Evolutionary conservation across 2,797 vertebrate genomes (phyloP), one percentile per base, ranked within the genome.

Genomic region (Numenius phaeopus): DNA sequence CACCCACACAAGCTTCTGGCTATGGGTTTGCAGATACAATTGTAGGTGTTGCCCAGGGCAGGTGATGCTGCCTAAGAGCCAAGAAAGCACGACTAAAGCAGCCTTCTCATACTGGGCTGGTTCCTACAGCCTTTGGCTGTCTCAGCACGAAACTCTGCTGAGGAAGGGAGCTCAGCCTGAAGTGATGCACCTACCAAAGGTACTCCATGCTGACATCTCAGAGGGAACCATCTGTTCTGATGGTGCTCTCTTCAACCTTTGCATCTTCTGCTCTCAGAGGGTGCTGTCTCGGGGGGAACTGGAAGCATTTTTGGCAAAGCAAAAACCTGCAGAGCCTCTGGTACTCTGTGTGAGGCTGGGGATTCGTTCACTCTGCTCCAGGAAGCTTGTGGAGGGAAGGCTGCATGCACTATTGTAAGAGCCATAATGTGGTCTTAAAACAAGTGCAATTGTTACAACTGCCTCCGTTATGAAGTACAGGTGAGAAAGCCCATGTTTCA

Each of bases 181-280:
- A 83, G 52, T 2, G 3, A 30, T 24, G 17, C 29, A 37, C 9
- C 23, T 58, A 26, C 32, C 9, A 30, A 70, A 44, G 66, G 22
- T 47, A 32, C 17, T 18, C 32, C 16, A 17, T 15, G 30, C 27
- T 1, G 1, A 2, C 34, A 30, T 19, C 52, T 32, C 7, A 1
- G 75, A 47, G 22, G 27, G 18, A 61, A 54, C 34, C 9, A 8
- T 30, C 54, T 44, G 32, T 7, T 46, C 37, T 39, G 42, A 50
- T 30, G 34, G 29, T 44, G 30, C 14, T 61, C 10, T 14, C 72
- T 23, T 46, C 83, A 69, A 9, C 21, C 14, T 47, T 46, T 78
- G 69, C 21, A 12, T 5, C n/a, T 84, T 14, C 59, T 59, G 22
- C 50, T 87, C 39, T 81, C 47, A 50, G 14, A 39, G 10, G 10